Evolutionary conservation across 2,797 vertebrate genomes (phyloP).

Genomic region (Falco cherrug): DNA sequence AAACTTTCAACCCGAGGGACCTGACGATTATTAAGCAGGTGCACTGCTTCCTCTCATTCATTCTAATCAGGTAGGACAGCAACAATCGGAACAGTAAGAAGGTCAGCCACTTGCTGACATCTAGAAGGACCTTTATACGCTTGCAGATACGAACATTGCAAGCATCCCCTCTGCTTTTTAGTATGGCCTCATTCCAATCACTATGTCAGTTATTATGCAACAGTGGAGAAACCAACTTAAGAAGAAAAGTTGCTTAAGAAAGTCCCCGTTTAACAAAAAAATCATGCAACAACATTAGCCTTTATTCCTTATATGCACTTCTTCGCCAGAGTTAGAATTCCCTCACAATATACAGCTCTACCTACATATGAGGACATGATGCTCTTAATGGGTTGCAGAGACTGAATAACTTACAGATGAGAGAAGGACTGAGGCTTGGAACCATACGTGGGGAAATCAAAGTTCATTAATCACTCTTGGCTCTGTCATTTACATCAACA

Average conservation of each 20-base stretch:
- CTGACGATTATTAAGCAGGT: slow-evolving; percentile 9
- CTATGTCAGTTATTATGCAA: background rate
- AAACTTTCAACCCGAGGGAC: background rate
- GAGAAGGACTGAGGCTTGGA: background rate
- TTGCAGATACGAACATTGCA: background rate
- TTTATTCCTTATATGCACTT: background rate
- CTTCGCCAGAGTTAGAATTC: background rate
- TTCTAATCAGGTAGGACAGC: background rate
- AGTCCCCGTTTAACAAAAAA: background rate
- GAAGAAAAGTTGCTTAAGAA: background rate
- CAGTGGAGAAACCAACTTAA: background rate
- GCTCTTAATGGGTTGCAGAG: background rate
- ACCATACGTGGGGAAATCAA: background rate
- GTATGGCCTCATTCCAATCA: background rate
- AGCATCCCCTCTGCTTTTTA: background rate
- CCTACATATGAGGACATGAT: background rate
- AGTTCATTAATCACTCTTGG: background rate
- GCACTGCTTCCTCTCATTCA: background rate
- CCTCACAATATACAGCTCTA: background rate
- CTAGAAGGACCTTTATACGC: background rate
- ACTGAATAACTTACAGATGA: background rate
- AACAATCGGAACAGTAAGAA: background rate
- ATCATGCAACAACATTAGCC: background rate
- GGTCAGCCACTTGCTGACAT: background rate
- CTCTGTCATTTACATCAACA: background rate